These are phyloP conservation scores for Volucella inanis DNA, from an alignment of 2,888 invertebrate species.

Conservation along the genomic window DNA sequence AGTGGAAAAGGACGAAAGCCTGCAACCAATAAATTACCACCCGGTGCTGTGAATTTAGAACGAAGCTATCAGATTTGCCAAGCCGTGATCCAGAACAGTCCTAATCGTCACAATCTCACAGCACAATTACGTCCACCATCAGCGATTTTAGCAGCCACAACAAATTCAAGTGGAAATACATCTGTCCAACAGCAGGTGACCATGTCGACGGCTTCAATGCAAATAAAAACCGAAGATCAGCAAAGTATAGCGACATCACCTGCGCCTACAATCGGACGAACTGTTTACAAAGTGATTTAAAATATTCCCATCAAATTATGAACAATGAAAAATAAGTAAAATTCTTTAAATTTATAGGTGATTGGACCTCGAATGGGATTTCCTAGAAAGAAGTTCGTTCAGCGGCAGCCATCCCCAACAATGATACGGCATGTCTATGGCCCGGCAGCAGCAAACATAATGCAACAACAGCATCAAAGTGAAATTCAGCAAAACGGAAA, in stretches of 20 bases:
- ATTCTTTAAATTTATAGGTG: slow-evolving; percentile 76
- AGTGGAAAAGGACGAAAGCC: slow-evolving; percentile 82
- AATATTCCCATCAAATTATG: not conserved
- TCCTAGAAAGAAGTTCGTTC: slow-evolving; percentile 84
- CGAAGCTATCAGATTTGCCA: slow-evolving; percentile 97
- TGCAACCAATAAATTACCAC: slow-evolving; percentile 89
- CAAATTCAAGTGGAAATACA: slow-evolving; percentile 76
- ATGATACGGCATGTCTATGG: slow-evolving; percentile 86
- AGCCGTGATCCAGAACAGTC: slow-evolving; percentile 96
- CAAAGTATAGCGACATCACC: slow-evolving; percentile 76
- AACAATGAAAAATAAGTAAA: too few relatives aligned
- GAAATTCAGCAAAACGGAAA: slow-evolving; percentile 82
- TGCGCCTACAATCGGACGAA: slow-evolving; percentile 79
- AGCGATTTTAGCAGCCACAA: slow-evolving; percentile 85
- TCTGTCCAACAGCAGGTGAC: slow-evolving; percentile 76
- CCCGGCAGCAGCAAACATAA: slow-evolving; percentile 76
- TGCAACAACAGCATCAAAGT: slow-evolving; percentile 76
- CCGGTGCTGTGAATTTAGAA: slow-evolving; percentile 95
- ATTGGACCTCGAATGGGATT: slow-evolving; percentile 82
- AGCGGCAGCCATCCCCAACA: slow-evolving; percentile 86
- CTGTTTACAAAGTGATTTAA: slow-evolving; percentile 81
- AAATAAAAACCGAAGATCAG: slow-evolving; percentile 76
- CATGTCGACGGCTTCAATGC: slow-evolving; percentile 76
- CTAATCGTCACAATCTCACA: slow-evolving; percentile 93
- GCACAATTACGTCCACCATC: slow-evolving; percentile 94